Percentiles rank a stretch among this genome's conserved stretches.
phyloP scores from a whole-genome alignment of 2,888 invertebrate genomes.

The Heliconius ismenius region DNA sequence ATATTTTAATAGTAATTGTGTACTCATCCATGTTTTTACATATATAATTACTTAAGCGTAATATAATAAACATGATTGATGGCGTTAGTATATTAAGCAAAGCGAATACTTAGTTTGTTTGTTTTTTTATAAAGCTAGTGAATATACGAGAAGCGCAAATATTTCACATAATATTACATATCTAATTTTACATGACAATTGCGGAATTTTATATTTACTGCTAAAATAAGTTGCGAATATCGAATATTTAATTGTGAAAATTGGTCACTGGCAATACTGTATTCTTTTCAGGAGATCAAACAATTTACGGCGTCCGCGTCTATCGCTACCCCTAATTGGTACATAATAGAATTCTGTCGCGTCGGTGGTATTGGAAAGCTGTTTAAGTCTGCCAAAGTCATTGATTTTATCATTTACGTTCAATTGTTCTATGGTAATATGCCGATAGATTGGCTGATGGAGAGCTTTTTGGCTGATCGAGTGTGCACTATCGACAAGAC shows the following conservation, averaged over 20 bases:
- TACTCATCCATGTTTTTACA: neutral
- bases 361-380: conserved; percentile 97
- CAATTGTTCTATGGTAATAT: conserved; percentile 97
- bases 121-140: too few species aligned
- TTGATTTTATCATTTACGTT: conserved; percentile 94
- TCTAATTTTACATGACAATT: neutral
- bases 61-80: neutral
- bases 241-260: neutral
- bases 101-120: neutral
- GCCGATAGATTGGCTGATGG: conserved; percentile 98
- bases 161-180: neutral
- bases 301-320: conserved; percentile 53
- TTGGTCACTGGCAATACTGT: conserved; percentile 5
- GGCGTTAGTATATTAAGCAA: neutral
- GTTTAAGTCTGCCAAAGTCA: conserved; percentile 93
- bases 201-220: neutral
- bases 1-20: neutral
- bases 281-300: conserved; percentile 61
- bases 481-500: conserved; percentile 92
- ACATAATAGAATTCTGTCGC: conserved; percentile 95
- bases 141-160: neutral
- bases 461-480: conserved; percentile 93
- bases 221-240: neutral
- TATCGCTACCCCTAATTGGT: conserved; percentile 86
- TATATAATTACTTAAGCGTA: neutral